Base-by-base conservation (phyloP, 1,140 invertebrate species). In the Monomorium pharaonis region DNA sequence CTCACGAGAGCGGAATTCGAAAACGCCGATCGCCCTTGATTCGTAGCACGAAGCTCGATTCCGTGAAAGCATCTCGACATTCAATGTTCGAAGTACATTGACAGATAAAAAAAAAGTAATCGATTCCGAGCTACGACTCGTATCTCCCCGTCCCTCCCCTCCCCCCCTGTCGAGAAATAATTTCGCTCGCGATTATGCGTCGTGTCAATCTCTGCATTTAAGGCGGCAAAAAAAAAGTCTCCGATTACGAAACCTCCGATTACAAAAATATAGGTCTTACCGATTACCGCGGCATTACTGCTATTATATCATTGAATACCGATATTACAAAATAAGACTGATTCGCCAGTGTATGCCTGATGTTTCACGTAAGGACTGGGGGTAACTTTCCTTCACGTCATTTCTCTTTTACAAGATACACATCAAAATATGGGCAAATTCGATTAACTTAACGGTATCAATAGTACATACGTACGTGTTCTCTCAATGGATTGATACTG, bases 11-110 rank as follows among this genome's bases (percentile, higher is more conserved):
- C 33, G 3, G 70, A 74, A 74, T 74, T 56, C 70, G 51, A 74
- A 69, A 74, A 74, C 70, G 21, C 3, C n/a, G 70, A 56, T 74
- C 33, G 70, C 70, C 70, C 70, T 74, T 74, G 70, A 74, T 74
- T 58, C 30, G 16, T 21, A 21, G 47, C 6, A 56, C 51, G 70
- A 74, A 24, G n/a, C 51, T 42, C 7, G n/a, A 56, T 56, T 24
- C 49, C 56, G 49, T 74, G 12, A n/a, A 56, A 37, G 49, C 49
- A 54, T 0, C n/a, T n/a, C 30, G 24, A 44, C n/a, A 3, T 37
- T 10, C 27, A 33, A 54, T 30, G 18, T n/a, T 72, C 5, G 2
- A 51, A 51, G 24, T 47, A 49, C 42, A 49, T 27, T 3, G 2
- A 21, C 37, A 37, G 30, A 63, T 33, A n/a, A 12, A 33, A 27